Evolutionary conservation across 2,888 invertebrate species (phyloP), one percentile per base, ranked within the genome.

Genomic region (Pristionchus exspectatus): DNA sequence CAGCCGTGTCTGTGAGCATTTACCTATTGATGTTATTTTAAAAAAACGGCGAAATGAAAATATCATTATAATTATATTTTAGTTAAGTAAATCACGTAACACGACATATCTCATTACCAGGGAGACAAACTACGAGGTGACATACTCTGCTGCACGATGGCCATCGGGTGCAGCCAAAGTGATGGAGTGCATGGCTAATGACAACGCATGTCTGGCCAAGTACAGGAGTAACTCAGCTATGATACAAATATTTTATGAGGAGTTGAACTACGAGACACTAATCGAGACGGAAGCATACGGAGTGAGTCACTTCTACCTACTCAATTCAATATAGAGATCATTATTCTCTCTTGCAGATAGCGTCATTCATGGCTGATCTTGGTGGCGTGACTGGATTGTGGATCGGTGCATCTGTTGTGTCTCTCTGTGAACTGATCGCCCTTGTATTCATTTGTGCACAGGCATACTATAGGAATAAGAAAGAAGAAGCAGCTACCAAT

Each of bases 241-340:
- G 94, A 91, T 95, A 33, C 95, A 95, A 91, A 93, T 95, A 12
- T 95, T 95, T 90, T 95, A 95, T 88, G 95, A 95, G 89, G 95
- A 95, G 90, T 90, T 95, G 83, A 95, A 95, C 91, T 95, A 94
- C 90, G 95, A 95, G 90, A 94, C 94, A 27, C 90, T 95, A 90
- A 91, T 92, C 27, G 95, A 95, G 87, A 93, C 92, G 38, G 94
- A 93, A 14, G 94, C 94, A 14, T 95, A 95, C 89, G 92, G 93
- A 30, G 93, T 94, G 77, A 90, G 92, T 74, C 54, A 56, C n/a
- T 38, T 86, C 38, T 10, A 30, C 10, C 9, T 33, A 30, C 63
- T 33, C 63, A 18, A 44, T 87, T 16, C 30, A n/a, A 7, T 3
- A 59, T 30, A 30, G 56, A 10, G 84, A n/a, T 30, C n/a, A 59